phyloP scores from a whole-genome alignment of 2,797 vertebrate genomes.

The Hoplostethus atlanticus region DNA sequence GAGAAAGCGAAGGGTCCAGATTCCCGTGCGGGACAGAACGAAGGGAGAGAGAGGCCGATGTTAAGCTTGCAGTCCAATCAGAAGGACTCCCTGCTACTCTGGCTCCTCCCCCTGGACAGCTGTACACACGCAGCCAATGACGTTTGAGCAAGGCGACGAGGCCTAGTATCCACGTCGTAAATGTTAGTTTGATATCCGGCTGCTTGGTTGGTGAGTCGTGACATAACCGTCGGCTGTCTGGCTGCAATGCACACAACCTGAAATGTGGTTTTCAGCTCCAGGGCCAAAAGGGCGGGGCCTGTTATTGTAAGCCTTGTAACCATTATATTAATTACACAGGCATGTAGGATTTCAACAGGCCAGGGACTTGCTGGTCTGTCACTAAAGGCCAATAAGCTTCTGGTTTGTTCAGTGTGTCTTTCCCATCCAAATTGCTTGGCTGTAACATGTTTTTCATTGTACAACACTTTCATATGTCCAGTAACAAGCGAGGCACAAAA shows the following conservation, averaged over 20 bases:
- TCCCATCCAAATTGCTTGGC: background rate
- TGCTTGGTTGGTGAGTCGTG: conserved; percentile 4
- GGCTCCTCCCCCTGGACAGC: background rate
- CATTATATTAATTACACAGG: background rate
- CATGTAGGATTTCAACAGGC: conserved; percentile 9
- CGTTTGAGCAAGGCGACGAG: background rate
- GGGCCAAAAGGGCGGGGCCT: conserved; percentile 1
- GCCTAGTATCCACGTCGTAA: conserved; percentile 5
- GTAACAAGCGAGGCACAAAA: conserved; percentile 12
- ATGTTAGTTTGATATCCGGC: conserved; percentile 2
- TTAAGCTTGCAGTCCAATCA: conserved; percentile 7
- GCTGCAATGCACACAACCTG: background rate
- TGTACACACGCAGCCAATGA: background rate
- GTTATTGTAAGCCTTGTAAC: background rate
- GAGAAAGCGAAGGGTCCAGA: background rate
- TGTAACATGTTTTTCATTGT: background rate
- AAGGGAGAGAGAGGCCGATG: background rate
- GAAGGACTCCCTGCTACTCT: background rate
- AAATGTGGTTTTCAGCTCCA: background rate
- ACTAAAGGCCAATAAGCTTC: conserved; percentile 9
- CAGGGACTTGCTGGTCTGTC: conserved; percentile 9
- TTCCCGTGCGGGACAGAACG: no score
- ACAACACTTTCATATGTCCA: conserved; percentile 10
- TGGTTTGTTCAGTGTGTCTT: background rate
- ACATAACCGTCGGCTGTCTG: background rate